A percentile compares a stretch with the other conserved stretches of the same genome.
phyloP scores from a whole-genome alignment of 1,140 invertebrate genomes.

The Tetragnatha versicolor region DNA sequence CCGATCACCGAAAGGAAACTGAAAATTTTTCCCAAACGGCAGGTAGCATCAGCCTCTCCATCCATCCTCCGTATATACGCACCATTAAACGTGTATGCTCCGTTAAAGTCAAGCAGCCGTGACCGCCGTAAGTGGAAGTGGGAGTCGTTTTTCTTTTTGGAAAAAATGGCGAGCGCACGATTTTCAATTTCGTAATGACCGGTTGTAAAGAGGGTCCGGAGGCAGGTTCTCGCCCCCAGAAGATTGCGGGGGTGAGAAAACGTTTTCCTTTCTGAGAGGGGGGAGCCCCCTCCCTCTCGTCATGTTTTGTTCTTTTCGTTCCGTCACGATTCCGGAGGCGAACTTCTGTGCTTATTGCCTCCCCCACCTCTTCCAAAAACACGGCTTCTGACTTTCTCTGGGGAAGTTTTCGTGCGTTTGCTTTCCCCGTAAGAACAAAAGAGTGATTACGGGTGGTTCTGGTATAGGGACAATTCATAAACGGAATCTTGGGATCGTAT shows the following conservation, averaged over 20 bases:
- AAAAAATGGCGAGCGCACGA: conserved; percentile 17
- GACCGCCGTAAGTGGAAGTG: not conserved
- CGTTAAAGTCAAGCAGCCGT: conserved; percentile 32
- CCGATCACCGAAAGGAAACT: no score
- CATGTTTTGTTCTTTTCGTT: not conserved
- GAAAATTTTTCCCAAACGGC: no score
- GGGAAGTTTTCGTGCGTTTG: no score
- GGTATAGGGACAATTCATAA: no score
- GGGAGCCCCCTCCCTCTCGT: not conserved
- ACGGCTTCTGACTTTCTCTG: no score
- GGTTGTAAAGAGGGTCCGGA: conserved; percentile 12
- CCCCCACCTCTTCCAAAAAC: not conserved
- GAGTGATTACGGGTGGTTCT: no score
- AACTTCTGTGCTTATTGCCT: not conserved
- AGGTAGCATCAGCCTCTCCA: no score
- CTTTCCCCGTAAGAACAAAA: no score
- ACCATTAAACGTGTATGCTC: conserved; percentile 22
- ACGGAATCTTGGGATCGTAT: no score
- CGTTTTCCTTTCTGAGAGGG: conserved; percentile 11
- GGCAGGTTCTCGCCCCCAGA: conserved; percentile 14
- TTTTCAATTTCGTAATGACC: conserved; percentile 36
- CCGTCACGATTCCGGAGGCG: conserved; percentile 17
- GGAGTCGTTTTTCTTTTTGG: conserved; percentile 9
- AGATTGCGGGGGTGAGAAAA: conserved; percentile 39
- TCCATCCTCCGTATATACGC: conserved; percentile 8